A percentile compares a stretch with the other conserved stretches of the same genome.
phyloP scores from a whole-genome alignment of 2,888 invertebrate genomes.

The Icerya purchasi region DNA sequence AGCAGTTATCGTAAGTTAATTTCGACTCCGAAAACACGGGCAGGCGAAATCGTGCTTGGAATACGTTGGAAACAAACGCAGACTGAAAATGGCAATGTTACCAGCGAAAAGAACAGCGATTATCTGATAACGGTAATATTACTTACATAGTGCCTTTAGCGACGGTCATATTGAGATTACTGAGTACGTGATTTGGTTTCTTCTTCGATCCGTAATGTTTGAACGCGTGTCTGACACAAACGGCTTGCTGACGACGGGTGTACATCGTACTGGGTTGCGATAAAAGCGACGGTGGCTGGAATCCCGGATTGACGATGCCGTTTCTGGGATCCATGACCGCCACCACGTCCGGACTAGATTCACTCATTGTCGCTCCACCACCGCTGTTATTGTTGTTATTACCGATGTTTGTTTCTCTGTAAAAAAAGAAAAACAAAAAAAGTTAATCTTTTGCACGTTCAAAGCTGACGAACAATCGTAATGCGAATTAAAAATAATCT shows the following conservation, averaged over 20 bases:
- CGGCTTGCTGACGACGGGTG: slow-evolving; percentile 61
- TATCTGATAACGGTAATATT: too few species aligned
- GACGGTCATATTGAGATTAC: slow-evolving; percentile 79
- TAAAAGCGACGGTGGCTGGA: slow-evolving; percentile 17
- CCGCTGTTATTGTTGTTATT: slow-evolving; percentile 2
- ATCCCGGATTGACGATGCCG: slow-evolving; percentile 17
- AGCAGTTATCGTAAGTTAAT: too few species aligned
- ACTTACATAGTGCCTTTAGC: slow-evolving; percentile 88
- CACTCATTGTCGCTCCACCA: slow-evolving; percentile 11
- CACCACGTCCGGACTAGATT: slow-evolving; percentile 16
- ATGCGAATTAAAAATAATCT: too few species aligned
- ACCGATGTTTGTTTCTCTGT: slow-evolving; percentile 17
- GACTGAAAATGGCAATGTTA: too few species aligned
- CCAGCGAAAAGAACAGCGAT: too few species aligned
- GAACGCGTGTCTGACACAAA: slow-evolving; percentile 66
- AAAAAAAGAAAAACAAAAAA: slow-evolving; percentile 8
- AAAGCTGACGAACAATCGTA: too few species aligned
- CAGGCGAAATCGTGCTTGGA: too few species aligned
- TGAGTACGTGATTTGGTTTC: slow-evolving; percentile 64
- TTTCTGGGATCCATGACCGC: slow-evolving; percentile 17
- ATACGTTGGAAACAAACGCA: too few species aligned
- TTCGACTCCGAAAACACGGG: too few species aligned
- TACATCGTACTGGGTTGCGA: slow-evolving; percentile 32
- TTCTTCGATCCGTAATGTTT: slow-evolving; percentile 77
- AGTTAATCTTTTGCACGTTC: too few species aligned